These are phyloP conservation scores for Tipula helvola DNA, from an alignment of 2,888 invertebrate species.

Conservation along the genomic window DNA sequence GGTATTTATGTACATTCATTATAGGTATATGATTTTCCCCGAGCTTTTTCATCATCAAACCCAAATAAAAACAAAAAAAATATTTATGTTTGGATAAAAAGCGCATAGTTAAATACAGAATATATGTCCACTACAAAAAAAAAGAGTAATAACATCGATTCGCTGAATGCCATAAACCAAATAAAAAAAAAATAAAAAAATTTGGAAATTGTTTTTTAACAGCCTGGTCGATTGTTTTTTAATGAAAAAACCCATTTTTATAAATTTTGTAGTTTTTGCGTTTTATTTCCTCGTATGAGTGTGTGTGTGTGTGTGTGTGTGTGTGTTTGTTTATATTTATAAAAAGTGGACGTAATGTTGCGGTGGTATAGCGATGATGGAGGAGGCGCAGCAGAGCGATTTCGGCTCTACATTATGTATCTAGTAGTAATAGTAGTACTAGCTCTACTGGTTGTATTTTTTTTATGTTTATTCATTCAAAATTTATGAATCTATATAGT, in stretches of 20 bases:
- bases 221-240: conserved; percentile 7
- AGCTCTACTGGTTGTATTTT: neutral
- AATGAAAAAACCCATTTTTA: conserved; percentile 5
- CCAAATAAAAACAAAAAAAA: neutral
- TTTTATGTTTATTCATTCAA: neutral
- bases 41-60: neutral
- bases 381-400: neutral
- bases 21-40: neutral
- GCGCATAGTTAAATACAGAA: neutral
- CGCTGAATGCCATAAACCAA: conserved; percentile 4
- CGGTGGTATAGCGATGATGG: neutral
- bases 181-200: neutral
- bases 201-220: conserved; percentile 8
- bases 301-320: too few species aligned
- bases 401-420: neutral
- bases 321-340: too few species aligned
- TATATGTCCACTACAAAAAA: neutral
- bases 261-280: neutral
- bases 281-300: neutral
- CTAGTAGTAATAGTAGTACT: neutral
- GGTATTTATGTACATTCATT: neutral
- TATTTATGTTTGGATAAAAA: neutral
- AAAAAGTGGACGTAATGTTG: neutral
- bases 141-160: conserved; percentile 4
- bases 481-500: neutral